These are phyloP conservation scores for Cheilosia pagana DNA, from an alignment of 2,888 invertebrate species.

Conservation along the genomic window DNA sequence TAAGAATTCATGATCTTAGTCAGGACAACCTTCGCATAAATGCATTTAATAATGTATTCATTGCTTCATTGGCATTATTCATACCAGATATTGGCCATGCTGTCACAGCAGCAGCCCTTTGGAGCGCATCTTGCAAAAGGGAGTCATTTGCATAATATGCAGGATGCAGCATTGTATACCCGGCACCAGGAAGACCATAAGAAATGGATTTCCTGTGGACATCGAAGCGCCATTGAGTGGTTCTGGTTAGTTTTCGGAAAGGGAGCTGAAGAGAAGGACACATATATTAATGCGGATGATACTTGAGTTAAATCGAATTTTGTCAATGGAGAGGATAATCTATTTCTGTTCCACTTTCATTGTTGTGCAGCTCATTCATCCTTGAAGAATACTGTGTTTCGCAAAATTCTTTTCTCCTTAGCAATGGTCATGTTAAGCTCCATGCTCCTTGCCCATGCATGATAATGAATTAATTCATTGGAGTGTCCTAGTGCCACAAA, in stretches of 20 bases:
- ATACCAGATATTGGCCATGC: constrained; percentile 25
- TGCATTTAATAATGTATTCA: constrained; percentile 66
- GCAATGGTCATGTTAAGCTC: neutral
- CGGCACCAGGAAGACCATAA: constrained; percentile 10
- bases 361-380: constrained; percentile 41
- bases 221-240: constrained; percentile 17
- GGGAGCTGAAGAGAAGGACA: constrained; percentile 17
- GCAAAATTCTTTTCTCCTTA: neutral
- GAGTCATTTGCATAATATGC: constrained; percentile 36
- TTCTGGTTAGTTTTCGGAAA: constrained; percentile 13
- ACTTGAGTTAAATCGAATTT: constrained; percentile 65
- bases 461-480: constrained; percentile 59
- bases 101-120: constrained; percentile 29
- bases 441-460: constrained; percentile 38
- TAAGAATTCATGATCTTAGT: constrained; percentile 37
- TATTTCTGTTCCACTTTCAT: constrained; percentile 37
- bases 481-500: neutral
- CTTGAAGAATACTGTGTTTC: constrained; percentile 7
- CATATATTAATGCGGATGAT: constrained; percentile 53
- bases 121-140: constrained; percentile 27
- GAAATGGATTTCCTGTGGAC: constrained; percentile 46
- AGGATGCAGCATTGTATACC: too few species aligned
- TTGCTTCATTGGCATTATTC: constrained; percentile 71
- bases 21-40: constrained; percentile 42
- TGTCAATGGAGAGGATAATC: constrained; percentile 57